Base-by-base conservation (phyloP, 2,888 invertebrate species). In the Athetis lepigone region DNA sequence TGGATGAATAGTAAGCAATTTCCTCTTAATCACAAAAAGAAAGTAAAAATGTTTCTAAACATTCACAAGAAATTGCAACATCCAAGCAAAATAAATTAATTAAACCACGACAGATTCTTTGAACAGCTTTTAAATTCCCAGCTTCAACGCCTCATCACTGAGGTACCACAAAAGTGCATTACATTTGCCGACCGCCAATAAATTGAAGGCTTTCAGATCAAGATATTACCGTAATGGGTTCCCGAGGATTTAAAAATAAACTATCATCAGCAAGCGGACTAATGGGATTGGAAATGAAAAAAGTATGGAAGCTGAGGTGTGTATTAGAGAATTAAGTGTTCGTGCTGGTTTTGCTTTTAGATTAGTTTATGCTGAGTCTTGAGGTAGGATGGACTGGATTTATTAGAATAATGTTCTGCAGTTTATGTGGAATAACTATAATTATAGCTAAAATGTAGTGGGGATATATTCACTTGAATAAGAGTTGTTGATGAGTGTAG, bases 191-290 rank as follows among this genome's bases (percentile, higher is more conserved):
- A 77, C 83, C 76, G 76, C 82, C 86, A 85, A 87, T 88, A 88
- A 86, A 85, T 80, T 83, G 82, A 84, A 85, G 77, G 83, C 81
- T 85, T 88, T 83, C 80, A 85, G 85, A 86, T 86, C 86, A 87
- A 85, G 86, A 84, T 87, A 89, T 88, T 89, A 88, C 75, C 56
- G 82, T 89, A 90, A 90, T 89, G 90, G 87, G 75, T 86, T 85
- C 77, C 76, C 4, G 74, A 55, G 61, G 70, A 78, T 82, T 82
- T 79, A 79, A 84, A 84, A 85, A 83, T 77, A 77, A 74, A 74
- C 73, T 77, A 66, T 77, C 58, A 76, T 40, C 43, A 23, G 65
- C 40, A 43, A 39, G 25, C 29, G 40, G 47, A 21, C 46, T 74
- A 74, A 74, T 74, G 66, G 70, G 60, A 80, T 64, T 70, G 62